These are phyloP conservation scores for Drosophila lacteicornis DNA, from an alignment of 1,140 invertebrate species.

Conservation along the genomic window DNA sequence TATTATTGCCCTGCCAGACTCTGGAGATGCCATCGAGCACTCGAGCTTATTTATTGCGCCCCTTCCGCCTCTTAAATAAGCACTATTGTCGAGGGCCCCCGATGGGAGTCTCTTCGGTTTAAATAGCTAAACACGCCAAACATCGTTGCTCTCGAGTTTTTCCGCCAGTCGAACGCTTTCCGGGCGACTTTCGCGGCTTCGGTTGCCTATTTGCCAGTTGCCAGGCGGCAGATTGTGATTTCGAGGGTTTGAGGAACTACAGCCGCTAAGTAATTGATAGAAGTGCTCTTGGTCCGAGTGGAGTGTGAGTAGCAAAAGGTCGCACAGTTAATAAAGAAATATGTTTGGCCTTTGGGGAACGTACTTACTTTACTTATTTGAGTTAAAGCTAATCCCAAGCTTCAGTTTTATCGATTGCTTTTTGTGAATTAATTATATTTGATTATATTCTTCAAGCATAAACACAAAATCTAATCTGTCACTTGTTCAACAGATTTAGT, in stretches of 20 bases:
- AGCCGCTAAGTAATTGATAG: conserved; percentile 27
- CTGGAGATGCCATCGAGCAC: conserved; percentile 57
- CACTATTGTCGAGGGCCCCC: conserved; percentile 37
- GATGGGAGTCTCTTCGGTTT: conserved; percentile 35
- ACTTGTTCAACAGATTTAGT: not conserved
- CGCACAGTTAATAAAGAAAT: conserved; percentile 25
- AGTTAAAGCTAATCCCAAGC: not conserved
- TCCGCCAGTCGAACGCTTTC: not conserved
- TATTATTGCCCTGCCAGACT: conserved; percentile 50
- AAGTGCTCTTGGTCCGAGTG: conserved; percentile 26
- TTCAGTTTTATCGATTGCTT: not conserved
- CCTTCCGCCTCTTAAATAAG: conserved; percentile 30
- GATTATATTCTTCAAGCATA: not conserved
- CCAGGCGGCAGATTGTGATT: conserved; percentile 23
- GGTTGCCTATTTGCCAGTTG: conserved; percentile 35
- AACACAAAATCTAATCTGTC: not conserved
- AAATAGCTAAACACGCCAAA: conserved; percentile 50
- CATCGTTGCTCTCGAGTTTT: conserved; percentile 24
- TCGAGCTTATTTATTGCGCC: conserved; percentile 66
- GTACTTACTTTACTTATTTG: not conserved
- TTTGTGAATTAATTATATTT: not conserved
- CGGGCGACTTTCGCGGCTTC: conserved; percentile 3
- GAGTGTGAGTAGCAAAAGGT: conserved; percentile 16
- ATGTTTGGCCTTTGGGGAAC: conserved; percentile 14
- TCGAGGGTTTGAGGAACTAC: conserved; percentile 37